Conservation (phyloP, 1,140 invertebrate genomes). For the Procambarus clarkii region DNA sequence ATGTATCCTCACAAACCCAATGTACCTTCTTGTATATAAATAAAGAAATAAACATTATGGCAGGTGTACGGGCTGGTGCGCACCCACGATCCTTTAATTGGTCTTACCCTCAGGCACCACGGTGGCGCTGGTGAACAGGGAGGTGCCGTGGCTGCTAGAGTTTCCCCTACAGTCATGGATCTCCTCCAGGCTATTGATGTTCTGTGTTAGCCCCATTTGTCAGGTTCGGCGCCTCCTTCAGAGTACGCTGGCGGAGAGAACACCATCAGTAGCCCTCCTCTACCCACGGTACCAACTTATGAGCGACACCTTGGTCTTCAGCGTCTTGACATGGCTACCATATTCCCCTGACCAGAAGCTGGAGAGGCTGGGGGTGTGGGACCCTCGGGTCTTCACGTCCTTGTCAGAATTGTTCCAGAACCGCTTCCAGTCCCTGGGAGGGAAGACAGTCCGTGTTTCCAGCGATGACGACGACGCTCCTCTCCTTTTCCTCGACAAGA, state of each 20-base stretch:
- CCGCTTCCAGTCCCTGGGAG: slow-evolving; percentile 36
- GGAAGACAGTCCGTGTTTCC: slow-evolving; percentile 2
- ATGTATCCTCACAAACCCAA: no score
- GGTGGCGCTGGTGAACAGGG: neutral
- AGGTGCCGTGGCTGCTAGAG: slow-evolving; percentile 3
- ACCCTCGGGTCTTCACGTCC: neutral
- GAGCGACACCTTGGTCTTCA: neutral
- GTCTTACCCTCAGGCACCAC: slow-evolving; percentile 21
- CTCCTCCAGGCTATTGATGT: neutral
- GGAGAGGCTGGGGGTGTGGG: slow-evolving; percentile 5
- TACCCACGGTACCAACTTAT: neutral
- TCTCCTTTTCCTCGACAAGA: slow-evolving; percentile 10
- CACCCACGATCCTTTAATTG: no score
- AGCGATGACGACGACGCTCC: slow-evolving; percentile 47
- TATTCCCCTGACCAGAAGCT: neutral
- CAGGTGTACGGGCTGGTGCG: no score
- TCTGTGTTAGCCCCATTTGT: neutral
- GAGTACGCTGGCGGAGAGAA: neutral
- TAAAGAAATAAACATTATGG: no score
- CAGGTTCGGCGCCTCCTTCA: neutral
- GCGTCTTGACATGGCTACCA: slow-evolving; percentile 28
- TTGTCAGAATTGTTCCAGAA: slow-evolving; percentile 10
- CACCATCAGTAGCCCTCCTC: neutral
- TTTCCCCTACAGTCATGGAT: neutral
- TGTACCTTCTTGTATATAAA: no score